Conservation (phyloP, 2,113 vertebrate genomes). For the Oceanites oceanicus region DNA sequence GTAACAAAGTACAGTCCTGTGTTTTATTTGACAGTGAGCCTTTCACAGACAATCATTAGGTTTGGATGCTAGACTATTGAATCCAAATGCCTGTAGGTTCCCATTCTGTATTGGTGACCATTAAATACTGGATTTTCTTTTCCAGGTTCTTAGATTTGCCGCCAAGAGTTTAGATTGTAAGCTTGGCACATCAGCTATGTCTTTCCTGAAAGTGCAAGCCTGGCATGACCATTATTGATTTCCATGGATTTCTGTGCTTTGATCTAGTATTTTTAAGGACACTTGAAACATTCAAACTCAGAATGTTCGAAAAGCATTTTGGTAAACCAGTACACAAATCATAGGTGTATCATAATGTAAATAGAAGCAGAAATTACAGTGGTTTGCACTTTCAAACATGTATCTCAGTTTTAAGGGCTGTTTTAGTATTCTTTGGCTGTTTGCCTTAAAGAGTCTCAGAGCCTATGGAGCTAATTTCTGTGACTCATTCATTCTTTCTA, state of each 20-base stretch:
- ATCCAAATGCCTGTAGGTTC: background rate
- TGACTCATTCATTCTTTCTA: conserved; percentile 1
- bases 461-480: background rate
- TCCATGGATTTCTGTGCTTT: background rate
- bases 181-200: background rate
- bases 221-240: background rate
- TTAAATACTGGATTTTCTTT: background rate
- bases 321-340: background rate
- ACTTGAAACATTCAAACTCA: background rate
- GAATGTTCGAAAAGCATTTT: background rate
- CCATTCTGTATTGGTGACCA: background rate
- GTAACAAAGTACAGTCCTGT: background rate
- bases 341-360: background rate
- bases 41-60: background rate
- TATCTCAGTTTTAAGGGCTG: background rate
- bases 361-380: background rate
- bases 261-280: background rate
- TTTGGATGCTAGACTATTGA: background rate
- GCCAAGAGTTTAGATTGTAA: background rate
- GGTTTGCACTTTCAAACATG: background rate
- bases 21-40: background rate
- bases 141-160: background rate
- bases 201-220: background rate
- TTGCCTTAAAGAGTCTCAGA: background rate
- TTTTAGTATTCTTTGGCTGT: background rate